Percentiles rank a stretch among this genome's conserved stretches.
Evolutionary conservation across 2,888 invertebrate genomes (phyloP).

Genomic region (Merodon equestris): DNA sequence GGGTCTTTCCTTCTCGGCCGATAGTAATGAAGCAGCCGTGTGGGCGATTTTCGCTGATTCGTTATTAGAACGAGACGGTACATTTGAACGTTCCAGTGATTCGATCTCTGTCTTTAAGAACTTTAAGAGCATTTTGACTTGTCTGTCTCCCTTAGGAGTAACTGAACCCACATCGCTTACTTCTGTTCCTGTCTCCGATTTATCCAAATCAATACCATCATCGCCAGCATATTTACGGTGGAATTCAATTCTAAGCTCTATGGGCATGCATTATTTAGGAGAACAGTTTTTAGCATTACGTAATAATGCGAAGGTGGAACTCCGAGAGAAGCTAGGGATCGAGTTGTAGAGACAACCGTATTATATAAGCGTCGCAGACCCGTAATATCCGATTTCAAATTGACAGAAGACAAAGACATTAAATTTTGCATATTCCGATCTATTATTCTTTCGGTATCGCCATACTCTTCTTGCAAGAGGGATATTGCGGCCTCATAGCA

Average conservation of each 20-base stretch:
- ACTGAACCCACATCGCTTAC: too few relatives aligned
- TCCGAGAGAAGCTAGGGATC: background rate
- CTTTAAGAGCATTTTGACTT: too few relatives aligned
- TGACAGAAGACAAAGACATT: background rate
- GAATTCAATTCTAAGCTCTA: constrained; percentile 2
- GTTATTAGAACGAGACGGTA: background rate
- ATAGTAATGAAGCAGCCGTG: background rate
- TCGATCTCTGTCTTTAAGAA: background rate
- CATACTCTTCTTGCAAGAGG: too few relatives aligned
- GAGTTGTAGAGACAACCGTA: background rate
- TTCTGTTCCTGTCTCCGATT: background rate
- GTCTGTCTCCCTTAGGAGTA: too few relatives aligned
- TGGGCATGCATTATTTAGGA: too few relatives aligned
- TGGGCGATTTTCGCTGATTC: background rate
- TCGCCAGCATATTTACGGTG: background rate
- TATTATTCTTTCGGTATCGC: background rate
- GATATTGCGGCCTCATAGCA: too few relatives aligned
- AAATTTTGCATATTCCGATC: background rate
- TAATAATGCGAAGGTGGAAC: constrained; percentile 16
- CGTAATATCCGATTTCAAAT: background rate
- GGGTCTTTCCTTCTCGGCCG: background rate
- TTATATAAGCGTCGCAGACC: constrained; percentile 7
- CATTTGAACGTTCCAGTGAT: constrained; percentile 1
- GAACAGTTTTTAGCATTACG: background rate
- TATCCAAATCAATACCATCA: constrained; percentile 2